A percentile compares a stretch with the other conserved stretches of the same genome.
phyloP scores from a whole-genome alignment of 2,797 vertebrate species.

The Hozukius guyotensis region DNA sequence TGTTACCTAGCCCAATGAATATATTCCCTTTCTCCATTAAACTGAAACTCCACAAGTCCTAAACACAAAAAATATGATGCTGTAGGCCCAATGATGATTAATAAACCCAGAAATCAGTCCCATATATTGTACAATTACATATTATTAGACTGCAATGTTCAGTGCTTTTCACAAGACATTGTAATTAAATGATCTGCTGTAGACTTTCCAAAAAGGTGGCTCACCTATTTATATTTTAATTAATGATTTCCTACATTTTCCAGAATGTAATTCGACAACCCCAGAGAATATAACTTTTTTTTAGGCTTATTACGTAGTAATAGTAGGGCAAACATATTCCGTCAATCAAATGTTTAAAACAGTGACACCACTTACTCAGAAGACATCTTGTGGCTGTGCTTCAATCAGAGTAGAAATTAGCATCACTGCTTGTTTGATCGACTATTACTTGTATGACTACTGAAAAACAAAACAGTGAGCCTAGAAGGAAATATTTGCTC shows the following conservation, averaged over 20 bases:
- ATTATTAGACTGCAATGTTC: neutral
- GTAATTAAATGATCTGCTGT: neutral
- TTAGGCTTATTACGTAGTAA: neutral
- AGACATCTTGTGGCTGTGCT: neutral
- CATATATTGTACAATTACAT: neutral
- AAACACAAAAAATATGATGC: neutral
- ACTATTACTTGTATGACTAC: neutral
- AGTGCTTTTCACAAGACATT: neutral
- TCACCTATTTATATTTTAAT: neutral
- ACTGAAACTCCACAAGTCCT: neutral
- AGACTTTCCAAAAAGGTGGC: neutral
- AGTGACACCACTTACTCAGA: neutral
- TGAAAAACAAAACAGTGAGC: neutral
- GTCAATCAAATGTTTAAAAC: neutral
- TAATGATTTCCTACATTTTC: neutral
- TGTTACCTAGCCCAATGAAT: slow-evolving; percentile 4
- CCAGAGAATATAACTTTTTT: neutral
- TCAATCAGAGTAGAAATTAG: neutral
- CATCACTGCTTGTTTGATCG: neutral
- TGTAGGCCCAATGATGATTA: neutral
- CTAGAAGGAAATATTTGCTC: neutral
- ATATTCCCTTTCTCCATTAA: neutral
- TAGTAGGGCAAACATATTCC: neutral
- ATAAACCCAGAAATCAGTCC: neutral
- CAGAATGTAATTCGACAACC: neutral